Conservation (phyloP, 1,140 invertebrate genomes). For the Drosophila teissieri region DNA sequence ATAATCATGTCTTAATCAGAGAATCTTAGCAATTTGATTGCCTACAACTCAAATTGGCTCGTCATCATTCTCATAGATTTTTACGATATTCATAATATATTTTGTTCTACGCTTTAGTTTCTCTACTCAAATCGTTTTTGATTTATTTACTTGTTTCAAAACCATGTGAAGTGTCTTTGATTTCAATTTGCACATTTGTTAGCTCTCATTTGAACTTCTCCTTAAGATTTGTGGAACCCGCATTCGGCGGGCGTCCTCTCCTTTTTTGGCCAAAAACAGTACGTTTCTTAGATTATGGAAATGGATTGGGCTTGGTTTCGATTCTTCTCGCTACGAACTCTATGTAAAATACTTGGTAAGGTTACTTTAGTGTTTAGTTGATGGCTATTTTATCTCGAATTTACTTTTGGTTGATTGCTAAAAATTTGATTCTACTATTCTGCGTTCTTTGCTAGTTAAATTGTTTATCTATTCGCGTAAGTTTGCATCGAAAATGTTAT, state of each 20-base stretch:
- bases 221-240: slow-evolving; percentile 6
- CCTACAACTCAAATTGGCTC: slow-evolving; percentile 49
- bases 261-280: slow-evolving; percentile 34
- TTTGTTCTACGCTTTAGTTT: slow-evolving; percentile 66
- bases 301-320: slow-evolving; percentile 43
- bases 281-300: slow-evolving; percentile 68
- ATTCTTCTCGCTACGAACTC: slow-evolving; percentile 51
- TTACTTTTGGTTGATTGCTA: slow-evolving; percentile 41
- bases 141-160: slow-evolving; percentile 58
- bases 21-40: slow-evolving; percentile 46
- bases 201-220: slow-evolving; percentile 30
- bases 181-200: slow-evolving; percentile 77
- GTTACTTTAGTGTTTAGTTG: slow-evolving; percentile 50
- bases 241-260: slow-evolving; percentile 41
- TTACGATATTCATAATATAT: slow-evolving; percentile 64
- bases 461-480: slow-evolving; percentile 53
- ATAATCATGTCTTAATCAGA: slow-evolving; percentile 14
- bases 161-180: slow-evolving; percentile 72
- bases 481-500: slow-evolving; percentile 42
- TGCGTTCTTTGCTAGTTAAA: slow-evolving; percentile 53
- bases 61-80: slow-evolving; percentile 23
- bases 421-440: slow-evolving; percentile 61
- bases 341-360: slow-evolving; percentile 75
- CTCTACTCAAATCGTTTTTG: slow-evolving; percentile 52
- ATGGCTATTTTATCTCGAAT: slow-evolving; percentile 51